Evolutionary conservation across 2,888 invertebrate genomes (phyloP).

Genomic region (Petrolisthes manimaculis): DNA sequence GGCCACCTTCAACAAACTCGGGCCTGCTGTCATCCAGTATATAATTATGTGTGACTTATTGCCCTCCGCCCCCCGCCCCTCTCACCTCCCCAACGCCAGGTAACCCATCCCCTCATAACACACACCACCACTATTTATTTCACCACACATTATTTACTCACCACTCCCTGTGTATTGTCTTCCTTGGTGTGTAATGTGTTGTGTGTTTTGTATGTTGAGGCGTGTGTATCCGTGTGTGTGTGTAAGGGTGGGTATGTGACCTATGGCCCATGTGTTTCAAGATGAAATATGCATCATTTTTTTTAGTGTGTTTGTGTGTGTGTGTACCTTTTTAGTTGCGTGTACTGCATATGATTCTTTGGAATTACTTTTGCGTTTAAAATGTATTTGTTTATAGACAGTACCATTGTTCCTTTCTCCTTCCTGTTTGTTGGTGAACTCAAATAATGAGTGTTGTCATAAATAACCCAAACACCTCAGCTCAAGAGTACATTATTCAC

Average conservation of each 20-base stretch:
- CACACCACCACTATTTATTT: slow-evolving; percentile 32
- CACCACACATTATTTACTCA: slow-evolving; percentile 26
- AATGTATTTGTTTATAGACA: no score
- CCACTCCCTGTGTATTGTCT: background rate
- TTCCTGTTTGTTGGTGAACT: no score
- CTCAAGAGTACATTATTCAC: no score
- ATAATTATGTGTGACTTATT: slow-evolving; percentile 54
- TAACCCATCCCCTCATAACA: slow-evolving; percentile 37
- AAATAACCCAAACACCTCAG: no score
- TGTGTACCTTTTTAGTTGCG: no score
- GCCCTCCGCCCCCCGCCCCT: slow-evolving; percentile 29
- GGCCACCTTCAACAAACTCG: slow-evolving; percentile 39
- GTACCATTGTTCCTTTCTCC: no score
- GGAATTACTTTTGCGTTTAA: no score
- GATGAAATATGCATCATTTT: background rate
- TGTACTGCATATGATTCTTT: no score
- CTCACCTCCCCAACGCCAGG: slow-evolving; percentile 37
- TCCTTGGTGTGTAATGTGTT: background rate
- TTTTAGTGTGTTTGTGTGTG: no score
- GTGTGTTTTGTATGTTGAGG: background rate
- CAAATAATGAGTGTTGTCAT: no score
- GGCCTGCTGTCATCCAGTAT: slow-evolving; percentile 41
- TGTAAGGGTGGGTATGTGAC: slow-evolving; percentile 22
- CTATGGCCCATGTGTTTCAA: background rate
- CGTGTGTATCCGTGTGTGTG: slow-evolving; percentile 23